phyloP scores from a whole-genome alignment of 1,140 invertebrate species.

The Zaprionus africanus region DNA sequence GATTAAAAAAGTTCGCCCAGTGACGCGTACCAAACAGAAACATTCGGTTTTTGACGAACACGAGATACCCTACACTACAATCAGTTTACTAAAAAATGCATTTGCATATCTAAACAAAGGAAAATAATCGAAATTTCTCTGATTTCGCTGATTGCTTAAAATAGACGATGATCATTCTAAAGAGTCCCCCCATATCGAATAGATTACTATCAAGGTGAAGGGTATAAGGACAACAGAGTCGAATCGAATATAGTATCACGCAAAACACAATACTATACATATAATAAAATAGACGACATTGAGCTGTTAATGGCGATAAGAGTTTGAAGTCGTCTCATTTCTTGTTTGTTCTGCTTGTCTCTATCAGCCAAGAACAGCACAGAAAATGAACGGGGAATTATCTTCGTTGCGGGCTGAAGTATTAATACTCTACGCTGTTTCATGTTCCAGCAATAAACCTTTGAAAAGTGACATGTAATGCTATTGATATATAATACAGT shows the following conservation, averaged over 20 bases:
- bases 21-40: constrained; percentile 43
- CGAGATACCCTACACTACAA: neutral
- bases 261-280: constrained; percentile 22
- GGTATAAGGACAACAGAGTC: constrained; percentile 7
- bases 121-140: neutral
- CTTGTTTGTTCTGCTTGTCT: constrained; percentile 6
- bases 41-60: neutral
- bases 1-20: constrained; percentile 51
- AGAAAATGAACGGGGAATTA: neutral
- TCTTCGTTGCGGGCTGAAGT: neutral
- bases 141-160: neutral
- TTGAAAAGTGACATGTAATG: neutral
- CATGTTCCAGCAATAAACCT: neutral
- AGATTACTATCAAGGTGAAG: neutral
- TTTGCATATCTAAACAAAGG: neutral
- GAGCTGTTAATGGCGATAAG: constrained; percentile 37
- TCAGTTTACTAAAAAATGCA: neutral
- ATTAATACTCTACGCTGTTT: neutral
- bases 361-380: neutral
- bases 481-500: neutral
- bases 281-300: constrained; percentile 28
- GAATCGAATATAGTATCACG: neutral
- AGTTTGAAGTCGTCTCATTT: constrained; percentile 52
- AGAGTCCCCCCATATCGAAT: neutral
- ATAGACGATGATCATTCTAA: neutral